Base-by-base conservation (phyloP, 2,888 invertebrate species). In the Hemaris fuciformis region DNA sequence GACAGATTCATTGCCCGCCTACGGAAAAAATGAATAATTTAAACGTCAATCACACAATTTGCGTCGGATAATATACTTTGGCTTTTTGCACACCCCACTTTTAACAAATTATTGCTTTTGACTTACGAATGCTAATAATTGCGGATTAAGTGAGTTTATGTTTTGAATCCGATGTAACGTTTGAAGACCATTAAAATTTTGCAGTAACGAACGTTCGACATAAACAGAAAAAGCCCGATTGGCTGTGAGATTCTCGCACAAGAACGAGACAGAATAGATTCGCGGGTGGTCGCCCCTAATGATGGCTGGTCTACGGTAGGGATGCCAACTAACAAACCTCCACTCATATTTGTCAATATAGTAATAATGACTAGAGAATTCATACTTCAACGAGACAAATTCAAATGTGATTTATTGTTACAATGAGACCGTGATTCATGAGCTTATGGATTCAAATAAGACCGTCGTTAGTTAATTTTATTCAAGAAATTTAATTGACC, bases 211-310 rank as follows among this genome's bases (percentile, higher is more conserved):
- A 34, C 18, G 20, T 59, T 45, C n/a, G n/a, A 27, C 18, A 34
- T 46, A 46, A 46, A 34, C 34, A 59, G 31, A 59, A 59, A 59
- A 34, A 7, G 22, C 5, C 13, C 22, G 8, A 3, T 31, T 43
- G 38, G 22, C 23, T 23, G 31, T 15, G 27, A 59, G 25, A 45
- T 31, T 27, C 25, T 45, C 38, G 10, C 22, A 41, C 38, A 57
- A 7, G 59, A 61, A 61, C 56, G 62, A 73, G 72, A 73, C 76
- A 72, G 79, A 80, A 81, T 77, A 81, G 76, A 77, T 80, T 83
- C 78, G 76, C 81, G 82, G 86, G 85, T 86, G 86, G 85, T 82
- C 84, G 78, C 72, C 69, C 75, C 74, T 79, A 73, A 80, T 80
- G 78, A 83, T 82, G 77, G 75, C 76, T 57, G 73, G 75, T 75